phyloP scores from a whole-genome alignment of 2,113 vertebrate species.

The Gymnobelideus leadbeateri region DNA sequence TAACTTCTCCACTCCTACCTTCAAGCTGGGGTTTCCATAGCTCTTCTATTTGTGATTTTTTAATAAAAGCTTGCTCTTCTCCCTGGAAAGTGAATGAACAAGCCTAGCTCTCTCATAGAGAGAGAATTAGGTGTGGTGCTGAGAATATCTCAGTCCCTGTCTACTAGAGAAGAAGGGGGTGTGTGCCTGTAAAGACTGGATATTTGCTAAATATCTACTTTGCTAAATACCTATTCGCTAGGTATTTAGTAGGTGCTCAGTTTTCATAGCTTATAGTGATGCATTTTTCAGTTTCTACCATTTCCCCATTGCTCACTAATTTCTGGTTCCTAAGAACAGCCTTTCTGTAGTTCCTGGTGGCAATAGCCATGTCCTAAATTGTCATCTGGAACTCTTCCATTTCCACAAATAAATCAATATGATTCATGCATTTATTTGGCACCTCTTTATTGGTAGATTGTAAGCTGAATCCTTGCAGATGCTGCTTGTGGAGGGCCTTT shows the following conservation, averaged over 20 bases:
- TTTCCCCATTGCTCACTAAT: background rate
- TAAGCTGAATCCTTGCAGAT: background rate
- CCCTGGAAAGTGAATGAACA: background rate
- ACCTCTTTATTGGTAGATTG: background rate
- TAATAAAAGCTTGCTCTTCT: conserved; percentile 23
- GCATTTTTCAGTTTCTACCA: background rate
- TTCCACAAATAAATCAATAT: background rate
- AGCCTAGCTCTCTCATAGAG: background rate
- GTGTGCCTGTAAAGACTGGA: background rate
- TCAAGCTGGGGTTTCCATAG: conserved; percentile 25
- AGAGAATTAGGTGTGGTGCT: background rate
- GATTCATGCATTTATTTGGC: background rate
- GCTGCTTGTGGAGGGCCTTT: background rate
- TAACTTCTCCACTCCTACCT: background rate
- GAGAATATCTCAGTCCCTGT: background rate
- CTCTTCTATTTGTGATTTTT: background rate
- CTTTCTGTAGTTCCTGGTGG: background rate
- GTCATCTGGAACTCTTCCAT: background rate
- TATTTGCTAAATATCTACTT: background rate
- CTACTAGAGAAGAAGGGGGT: background rate
- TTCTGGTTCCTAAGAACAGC: background rate
- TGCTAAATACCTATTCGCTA: background rate
- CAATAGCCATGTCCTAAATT: background rate
- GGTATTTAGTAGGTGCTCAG: background rate
- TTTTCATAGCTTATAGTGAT: background rate